phyloP scores from a whole-genome alignment of 2,113 vertebrate species.

The Tupaia chinensis region DNA sequence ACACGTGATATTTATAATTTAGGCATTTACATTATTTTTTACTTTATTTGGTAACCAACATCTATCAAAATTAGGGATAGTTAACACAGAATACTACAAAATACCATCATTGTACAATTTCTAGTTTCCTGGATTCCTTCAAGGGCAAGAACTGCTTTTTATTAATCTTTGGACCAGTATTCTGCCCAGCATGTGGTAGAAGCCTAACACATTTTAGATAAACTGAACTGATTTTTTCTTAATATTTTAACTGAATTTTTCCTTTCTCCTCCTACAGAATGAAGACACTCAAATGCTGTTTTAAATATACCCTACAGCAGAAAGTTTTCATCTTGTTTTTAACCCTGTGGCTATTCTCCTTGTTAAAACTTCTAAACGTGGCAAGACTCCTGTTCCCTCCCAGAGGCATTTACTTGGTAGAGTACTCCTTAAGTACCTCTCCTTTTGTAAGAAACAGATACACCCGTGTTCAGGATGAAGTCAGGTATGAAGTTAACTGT shows the following conservation, averaged over 20 bases:
- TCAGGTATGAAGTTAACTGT: slow-evolving; percentile 90
- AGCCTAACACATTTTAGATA: neutral
- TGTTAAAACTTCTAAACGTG: slow-evolving; percentile 87
- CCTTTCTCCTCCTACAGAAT: slow-evolving; percentile 88
- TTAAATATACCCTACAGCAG: slow-evolving; percentile 81
- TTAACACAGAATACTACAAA: neutral
- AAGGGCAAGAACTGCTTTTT: neutral
- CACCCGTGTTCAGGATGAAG: slow-evolving; percentile 64
- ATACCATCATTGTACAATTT: neutral
- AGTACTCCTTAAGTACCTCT: slow-evolving; percentile 86
- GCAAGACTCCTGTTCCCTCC: slow-evolving; percentile 83
- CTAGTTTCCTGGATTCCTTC: neutral
- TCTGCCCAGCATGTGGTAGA: neutral
- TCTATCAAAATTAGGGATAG: slow-evolving; percentile 19
- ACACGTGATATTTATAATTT: neutral
- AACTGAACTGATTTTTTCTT: slow-evolving; percentile 38
- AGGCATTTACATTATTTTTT: slow-evolving; percentile 21
- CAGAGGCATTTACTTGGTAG: slow-evolving; percentile 87
- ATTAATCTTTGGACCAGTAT: neutral
- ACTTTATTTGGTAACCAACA: neutral
- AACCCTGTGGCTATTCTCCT: slow-evolving; percentile 85
- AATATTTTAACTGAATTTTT: slow-evolving; percentile 38
- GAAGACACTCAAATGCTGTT: slow-evolving; percentile 87
- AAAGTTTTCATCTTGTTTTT: slow-evolving; percentile 85
- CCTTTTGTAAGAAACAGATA: slow-evolving; percentile 85